Percentiles rank a stretch among this genome's conserved stretches.
These are phyloP conservation scores for Dreissena polymorpha DNA, from an alignment of 1,140 invertebrate species.

Conservation along the genomic window DNA sequence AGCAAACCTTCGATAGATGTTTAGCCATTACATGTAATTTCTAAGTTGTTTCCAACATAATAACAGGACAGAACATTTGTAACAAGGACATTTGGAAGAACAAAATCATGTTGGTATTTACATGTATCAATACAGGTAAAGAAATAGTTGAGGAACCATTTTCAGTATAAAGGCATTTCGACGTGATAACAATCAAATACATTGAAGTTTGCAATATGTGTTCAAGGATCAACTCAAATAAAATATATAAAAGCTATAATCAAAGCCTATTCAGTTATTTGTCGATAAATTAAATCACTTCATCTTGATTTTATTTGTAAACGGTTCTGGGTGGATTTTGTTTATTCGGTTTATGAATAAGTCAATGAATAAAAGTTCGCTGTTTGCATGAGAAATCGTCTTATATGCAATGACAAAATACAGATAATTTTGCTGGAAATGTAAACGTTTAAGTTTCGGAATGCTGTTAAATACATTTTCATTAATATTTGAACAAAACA, in stretches of 20 bases:
- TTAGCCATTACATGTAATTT: too few relatives aligned
- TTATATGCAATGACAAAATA: not conserved
- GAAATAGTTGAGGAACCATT: not conserved
- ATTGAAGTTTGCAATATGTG: not conserved
- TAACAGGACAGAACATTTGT: slow-evolving; percentile 19
- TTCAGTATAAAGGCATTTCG: not conserved
- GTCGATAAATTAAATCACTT: not conserved
- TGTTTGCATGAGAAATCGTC: not conserved
- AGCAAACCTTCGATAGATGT: not conserved
- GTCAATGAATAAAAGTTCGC: not conserved
- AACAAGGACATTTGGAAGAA: not conserved
- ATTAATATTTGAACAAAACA: not conserved
- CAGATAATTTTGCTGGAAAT: not conserved
- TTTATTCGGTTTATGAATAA: slow-evolving; percentile 13
- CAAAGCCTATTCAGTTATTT: slow-evolving; percentile 7
- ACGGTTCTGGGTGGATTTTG: not conserved
- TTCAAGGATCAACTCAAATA: slow-evolving; percentile 24
- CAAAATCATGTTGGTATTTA: not conserved
- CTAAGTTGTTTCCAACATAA: slow-evolving; percentile 11
- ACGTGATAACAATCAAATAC: not conserved
- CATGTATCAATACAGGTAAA: not conserved
- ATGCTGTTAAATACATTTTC: not conserved
- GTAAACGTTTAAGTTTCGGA: slow-evolving; percentile 13
- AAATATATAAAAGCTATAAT: not conserved
- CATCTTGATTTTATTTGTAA: not conserved